Base-by-base conservation (phyloP, 2,113 vertebrate species). In the Pteronura brasiliensis region DNA sequence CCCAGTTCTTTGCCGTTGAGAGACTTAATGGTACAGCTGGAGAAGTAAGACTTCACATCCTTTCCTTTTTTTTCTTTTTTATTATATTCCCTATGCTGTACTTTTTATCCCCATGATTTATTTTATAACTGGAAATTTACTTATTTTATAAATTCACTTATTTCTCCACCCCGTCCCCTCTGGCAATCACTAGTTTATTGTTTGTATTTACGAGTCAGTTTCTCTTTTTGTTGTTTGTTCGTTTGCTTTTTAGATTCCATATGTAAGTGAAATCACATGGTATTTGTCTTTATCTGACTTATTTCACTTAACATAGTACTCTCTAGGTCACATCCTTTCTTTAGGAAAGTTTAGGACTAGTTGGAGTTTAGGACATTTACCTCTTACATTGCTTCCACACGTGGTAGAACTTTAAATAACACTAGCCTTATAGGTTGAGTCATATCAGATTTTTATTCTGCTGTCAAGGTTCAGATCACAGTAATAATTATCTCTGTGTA, bases 361-460 rank as follows among this genome's bases (percentile, higher is more conserved):
- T 39, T 96, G 52, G 71, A 67, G 14, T 95, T 93, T 65, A 90
- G 90, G 79, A 72, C 47, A 2, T 49, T 86, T 71, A 47, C 11
- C 27, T 86, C 42, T 74, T 80, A 47, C 1, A 76, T 47, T 55
- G 42, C 39, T 92, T 29, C 42, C 25, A 84, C 5, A 59, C 52
- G 20, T 29, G 47, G 79, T 96, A 57, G 39, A 8, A 57, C 59
- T 97, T 96, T 93, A 71, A 90, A 55, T 94, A 90, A 93, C 65
- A 34, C 25, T 42, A 57, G 72, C 65, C 55, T 87, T 69, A 59
- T 29, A 63, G 67, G 42, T 76, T 90, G 29, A 34, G 36, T 90
- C 34, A 6, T 49, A 42, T 72, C 39, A 94, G 36, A 59, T n/a
- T 65, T 96, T 93, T 95, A 84, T 65, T 79, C 39, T 92, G 42